A percentile compares a stretch with the other conserved stretches of the same genome.
Evolutionary conservation across 2,888 invertebrate genomes (phyloP).

Genomic region (Drosophila eohydei): DNA sequence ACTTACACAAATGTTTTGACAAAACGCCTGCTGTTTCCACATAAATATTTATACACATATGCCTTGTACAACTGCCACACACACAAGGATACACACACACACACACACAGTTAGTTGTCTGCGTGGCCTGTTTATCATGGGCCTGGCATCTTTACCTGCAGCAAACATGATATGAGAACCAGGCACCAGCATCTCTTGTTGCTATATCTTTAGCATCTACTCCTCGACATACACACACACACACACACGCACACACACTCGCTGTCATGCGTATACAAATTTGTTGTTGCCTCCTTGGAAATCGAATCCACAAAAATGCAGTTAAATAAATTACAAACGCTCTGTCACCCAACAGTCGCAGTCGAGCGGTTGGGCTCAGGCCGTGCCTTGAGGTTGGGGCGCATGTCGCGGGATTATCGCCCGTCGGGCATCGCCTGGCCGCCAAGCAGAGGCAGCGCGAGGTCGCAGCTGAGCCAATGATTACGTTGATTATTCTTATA

Average conservation of each 20-base stretch:
- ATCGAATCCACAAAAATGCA: conserved; percentile 82
- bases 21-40: conserved; percentile 83
- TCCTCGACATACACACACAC: conserved; percentile 28
- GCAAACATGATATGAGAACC: conserved; percentile 59
- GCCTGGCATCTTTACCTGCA: conserved; percentile 71
- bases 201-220: conserved; percentile 72
- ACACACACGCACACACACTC: conserved; percentile 13
- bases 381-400: conserved; percentile 44
- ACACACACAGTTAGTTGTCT: conserved; percentile 5
- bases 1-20: conserved; percentile 82
- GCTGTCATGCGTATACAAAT: conserved; percentile 71
- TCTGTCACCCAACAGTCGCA: conserved; percentile 72
- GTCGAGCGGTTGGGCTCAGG: conserved; percentile 5
- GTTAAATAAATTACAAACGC: conserved; percentile 81
- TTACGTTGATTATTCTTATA: conserved; percentile 62
- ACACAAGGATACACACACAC: conserved; percentile 40
- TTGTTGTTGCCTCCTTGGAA: conserved; percentile 63
- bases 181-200: conserved; percentile 70
- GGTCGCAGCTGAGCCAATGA: conserved; percentile 33
- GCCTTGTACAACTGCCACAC: conserved; percentile 49
- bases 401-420: conserved; percentile 77
- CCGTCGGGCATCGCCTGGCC: conserved; percentile 60
- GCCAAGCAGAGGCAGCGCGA: not conserved
- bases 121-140: conserved; percentile 55
- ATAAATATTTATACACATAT: conserved; percentile 83